phyloP scores from a whole-genome alignment of 1,140 invertebrate species.

The Cyphomyrmex costatus region DNA sequence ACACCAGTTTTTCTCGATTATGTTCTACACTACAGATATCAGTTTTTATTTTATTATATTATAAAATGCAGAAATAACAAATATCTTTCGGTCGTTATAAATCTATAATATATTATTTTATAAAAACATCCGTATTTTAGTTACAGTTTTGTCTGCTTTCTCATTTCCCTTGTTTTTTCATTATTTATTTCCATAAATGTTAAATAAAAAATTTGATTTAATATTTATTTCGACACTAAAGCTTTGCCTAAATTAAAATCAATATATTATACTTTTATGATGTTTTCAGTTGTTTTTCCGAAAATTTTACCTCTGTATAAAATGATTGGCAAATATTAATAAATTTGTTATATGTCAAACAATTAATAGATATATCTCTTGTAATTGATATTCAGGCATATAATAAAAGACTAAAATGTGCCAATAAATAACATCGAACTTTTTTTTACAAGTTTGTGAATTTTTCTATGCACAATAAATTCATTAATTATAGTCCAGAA shows the following conservation, averaged over 20 bases:
- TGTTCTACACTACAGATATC: not conserved
- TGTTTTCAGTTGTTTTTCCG: not conserved
- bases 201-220: not conserved
- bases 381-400: not conserved
- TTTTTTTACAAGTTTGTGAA: not conserved
- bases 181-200: not conserved
- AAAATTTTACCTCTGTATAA: not conserved
- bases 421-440: not conserved
- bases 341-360: conserved; percentile 2
- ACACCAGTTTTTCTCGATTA: not conserved
- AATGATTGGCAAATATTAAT: conserved; percentile 13
- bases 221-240: not conserved
- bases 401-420: not conserved
- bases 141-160: not conserved
- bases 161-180: not conserved
- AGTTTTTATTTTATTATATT: conserved; percentile 1
- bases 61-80: not conserved
- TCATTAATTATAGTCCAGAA: not conserved
- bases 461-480: not conserved
- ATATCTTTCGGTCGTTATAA: not conserved
- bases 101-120: too few species aligned
- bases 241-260: not conserved
- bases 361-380: not conserved
- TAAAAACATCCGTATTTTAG: not conserved
- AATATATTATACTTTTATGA: not conserved